Evolutionary conservation across 2,113 vertebrate genomes (phyloP).

Genomic region (Panthera leo): DNA sequence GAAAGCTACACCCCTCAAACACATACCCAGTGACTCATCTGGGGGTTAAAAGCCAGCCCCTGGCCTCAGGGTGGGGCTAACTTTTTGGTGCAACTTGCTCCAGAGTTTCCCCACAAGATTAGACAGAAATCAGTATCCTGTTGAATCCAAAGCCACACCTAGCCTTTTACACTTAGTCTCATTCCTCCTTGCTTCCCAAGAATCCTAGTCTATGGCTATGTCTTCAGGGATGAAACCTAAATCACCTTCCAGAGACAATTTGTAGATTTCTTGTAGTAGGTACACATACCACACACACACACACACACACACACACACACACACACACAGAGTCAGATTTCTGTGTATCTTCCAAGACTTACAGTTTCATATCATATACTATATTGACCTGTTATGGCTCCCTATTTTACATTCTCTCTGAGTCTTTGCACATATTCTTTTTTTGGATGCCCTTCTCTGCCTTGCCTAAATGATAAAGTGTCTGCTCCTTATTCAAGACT

Average conservation of each 20-base stretch:
- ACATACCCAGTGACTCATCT: not conserved
- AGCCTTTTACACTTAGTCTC: not conserved
- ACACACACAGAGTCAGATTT: not conserved
- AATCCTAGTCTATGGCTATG: not conserved
- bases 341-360: not conserved
- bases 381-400: not conserved
- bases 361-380: not conserved
- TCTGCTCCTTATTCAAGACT: not conserved
- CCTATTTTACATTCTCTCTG: not conserved
- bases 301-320: not conserved
- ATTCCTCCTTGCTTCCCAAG: not conserved
- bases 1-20: not conserved
- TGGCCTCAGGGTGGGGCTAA: not conserved
- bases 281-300: too few species aligned
- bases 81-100: not conserved
- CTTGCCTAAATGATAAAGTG: not conserved
- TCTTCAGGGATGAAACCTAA: not conserved
- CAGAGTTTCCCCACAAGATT: not conserved
- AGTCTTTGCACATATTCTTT: not conserved
- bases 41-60: not conserved
- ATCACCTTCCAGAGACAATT: not conserved
- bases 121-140: not conserved
- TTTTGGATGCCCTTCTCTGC: not conserved
- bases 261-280: not conserved
- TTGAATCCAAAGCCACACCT: not conserved